A percentile compares a stretch with the other conserved stretches of the same genome.
These are phyloP conservation scores for Australoheros facetus DNA, from an alignment of 2,797 vertebrate species.

Conservation along the genomic window DNA sequence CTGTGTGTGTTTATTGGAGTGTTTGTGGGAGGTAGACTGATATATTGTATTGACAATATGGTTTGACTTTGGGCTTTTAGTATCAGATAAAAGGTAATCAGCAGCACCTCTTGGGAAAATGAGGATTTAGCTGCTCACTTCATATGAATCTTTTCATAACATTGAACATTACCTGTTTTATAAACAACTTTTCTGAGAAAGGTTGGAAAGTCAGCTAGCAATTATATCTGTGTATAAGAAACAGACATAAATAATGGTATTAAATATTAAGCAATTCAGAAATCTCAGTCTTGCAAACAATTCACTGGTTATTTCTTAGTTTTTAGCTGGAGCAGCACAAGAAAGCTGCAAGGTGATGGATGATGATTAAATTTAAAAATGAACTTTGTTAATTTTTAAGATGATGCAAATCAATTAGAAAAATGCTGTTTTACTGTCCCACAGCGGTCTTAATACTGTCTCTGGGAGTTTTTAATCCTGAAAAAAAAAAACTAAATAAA, in stretches of 20 bases:
- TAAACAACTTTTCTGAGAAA: neutral
- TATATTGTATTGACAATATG: conserved; percentile 1
- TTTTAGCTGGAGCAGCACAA: neutral
- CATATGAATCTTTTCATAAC: neutral
- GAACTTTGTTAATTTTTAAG: too few relatives aligned
- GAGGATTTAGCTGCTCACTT: neutral
- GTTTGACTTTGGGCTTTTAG: conserved; percentile 7
- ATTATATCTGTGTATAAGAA: neutral
- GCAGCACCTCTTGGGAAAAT: neutral
- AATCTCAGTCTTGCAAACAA: neutral
- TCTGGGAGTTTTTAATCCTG: neutral
- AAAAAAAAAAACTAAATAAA: neutral
- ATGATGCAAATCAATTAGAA: neutral
- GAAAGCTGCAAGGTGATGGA: neutral
- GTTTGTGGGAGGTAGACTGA: conserved; percentile 26
- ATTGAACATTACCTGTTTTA: fast-evolving
- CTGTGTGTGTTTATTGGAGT: conserved; percentile 14
- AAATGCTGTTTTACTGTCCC: neutral
- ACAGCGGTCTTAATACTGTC: neutral
- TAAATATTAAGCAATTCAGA: neutral
- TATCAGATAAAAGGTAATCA: conserved; percentile 24
- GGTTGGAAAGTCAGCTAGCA: neutral
- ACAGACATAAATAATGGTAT: neutral
- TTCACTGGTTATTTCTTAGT: neutral
- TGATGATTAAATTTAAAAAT: neutral